Base-by-base conservation (phyloP, 2,888 invertebrate genomes). In the Ethmia dodecea region DNA sequence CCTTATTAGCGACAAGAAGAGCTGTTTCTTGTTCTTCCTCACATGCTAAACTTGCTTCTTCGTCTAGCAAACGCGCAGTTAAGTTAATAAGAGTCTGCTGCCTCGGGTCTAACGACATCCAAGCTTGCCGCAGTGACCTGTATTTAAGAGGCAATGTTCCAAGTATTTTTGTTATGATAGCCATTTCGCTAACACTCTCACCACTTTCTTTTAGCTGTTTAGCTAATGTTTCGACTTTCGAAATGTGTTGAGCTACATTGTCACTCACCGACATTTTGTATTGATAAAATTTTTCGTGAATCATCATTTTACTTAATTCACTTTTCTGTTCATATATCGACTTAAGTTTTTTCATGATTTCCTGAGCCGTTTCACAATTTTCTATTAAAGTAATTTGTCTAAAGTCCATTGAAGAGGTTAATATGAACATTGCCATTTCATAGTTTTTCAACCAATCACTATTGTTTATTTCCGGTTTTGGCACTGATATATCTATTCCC, bases 101-200 rank as follows among this genome's bases (percentile, higher is more conserved):
- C 5, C 10, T 16, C 1, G 40, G 16, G 37, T 51, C 47, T 4
- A 55, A 12, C 25, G 50, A 57, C 40, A 57, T 24, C 54, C 52
- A 54, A 1, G 49, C 47, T 37, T 52, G 52, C 1, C 53, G 38
- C 0, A 57, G 26, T 12, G 51, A 39, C 28, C 52, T 35, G 16
- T 52, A 55, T 22, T 47, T 53, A 0, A 26, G 5, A 2, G 53
- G 55, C 20, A 55, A 33, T 3, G 50, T 52, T 9, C 52, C 35
- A 4, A 58, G n/a, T 41, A 55, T 56, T 38, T 58, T 58, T 8
- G 56, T 55, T 0, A 55, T 57, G 0, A 57, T 28, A 1, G 49
- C 54, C 5, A 31, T 53, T 1, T 57, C 50, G 49, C 57, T 56
- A 1, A 56, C 20, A 6, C 2, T 30, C 31, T 58, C 54, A 8